Evolutionary conservation across 2,888 invertebrate genomes (phyloP).

Genomic region (Hedychridium roseum): DNA sequence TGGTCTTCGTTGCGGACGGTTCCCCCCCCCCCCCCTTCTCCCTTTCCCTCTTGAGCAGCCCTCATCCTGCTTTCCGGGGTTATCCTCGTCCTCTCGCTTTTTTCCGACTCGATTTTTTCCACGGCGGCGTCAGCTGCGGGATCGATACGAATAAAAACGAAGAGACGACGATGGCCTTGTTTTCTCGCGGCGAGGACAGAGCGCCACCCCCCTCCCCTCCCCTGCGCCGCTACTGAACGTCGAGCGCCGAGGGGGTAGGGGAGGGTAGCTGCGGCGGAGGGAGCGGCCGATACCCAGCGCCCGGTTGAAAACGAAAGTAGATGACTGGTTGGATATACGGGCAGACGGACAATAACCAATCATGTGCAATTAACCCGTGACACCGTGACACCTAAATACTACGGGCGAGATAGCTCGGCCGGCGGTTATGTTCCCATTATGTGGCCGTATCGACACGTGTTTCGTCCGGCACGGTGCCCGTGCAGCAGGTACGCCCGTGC

Average conservation of each 20-base stretch:
- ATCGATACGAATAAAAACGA: conserved; percentile 39
- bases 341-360: conserved; percentile 59
- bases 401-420: conserved; percentile 36
- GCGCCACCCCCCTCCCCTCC: conserved; percentile 13
- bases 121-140: conserved; percentile 32
- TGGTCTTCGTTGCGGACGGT: neutral
- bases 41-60: neutral
- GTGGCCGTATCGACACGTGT: conserved; percentile 62
- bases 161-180: too few species aligned
- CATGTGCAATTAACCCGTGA: conserved; percentile 61
- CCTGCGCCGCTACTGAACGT: conserved; percentile 11
- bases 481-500: conserved; percentile 10
- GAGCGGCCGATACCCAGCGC: neutral
- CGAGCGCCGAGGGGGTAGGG: conserved; percentile 2
- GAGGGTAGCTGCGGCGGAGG: neutral
- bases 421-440: conserved; percentile 61
- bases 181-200: too few species aligned
- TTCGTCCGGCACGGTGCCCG: conserved; percentile 42
- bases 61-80: conserved; percentile 5
- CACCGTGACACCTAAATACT: conserved; percentile 61
- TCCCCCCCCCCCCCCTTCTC: neutral
- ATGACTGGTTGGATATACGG: conserved; percentile 36
- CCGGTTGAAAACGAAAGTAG: conserved; percentile 47
- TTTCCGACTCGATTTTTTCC: conserved; percentile 31
- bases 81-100: conserved; percentile 27